Base-by-base conservation (phyloP, 2,888 invertebrate genomes). In the Mimas tiliae region DNA sequence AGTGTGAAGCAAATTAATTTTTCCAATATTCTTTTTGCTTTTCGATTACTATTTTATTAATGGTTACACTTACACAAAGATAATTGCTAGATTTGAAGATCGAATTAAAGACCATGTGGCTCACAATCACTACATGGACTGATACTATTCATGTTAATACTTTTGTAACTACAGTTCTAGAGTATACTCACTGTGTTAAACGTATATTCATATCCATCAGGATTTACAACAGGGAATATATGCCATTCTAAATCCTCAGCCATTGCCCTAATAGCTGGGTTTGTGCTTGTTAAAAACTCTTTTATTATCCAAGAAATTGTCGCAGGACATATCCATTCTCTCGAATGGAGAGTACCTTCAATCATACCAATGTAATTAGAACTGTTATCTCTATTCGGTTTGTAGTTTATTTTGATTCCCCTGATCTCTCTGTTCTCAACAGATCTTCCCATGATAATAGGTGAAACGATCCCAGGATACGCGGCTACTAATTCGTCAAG, bases 161-260 rank as follows among this genome's bases (percentile, higher is more conserved):
- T 34, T 7, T 34, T 34, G 34, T 34, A 34, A 7, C 6, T 34
- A n/a, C 34, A 34, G 34, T 34, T 34, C 7, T 7, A 34, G 7
- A 34, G 34, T 34, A 42, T 63, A 91, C 94, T 93, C 87, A 96
- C 96, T 68, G 81, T 85, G 7, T 93, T 94, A 75, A 96, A 96
- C 0, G 95, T 95, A 77, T 95, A 96, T 6, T 85, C 94, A 79
- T 96, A 97, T 27, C 97, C 97, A 88, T 97, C 97, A 12, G 96
- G 96, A 83, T 97, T 97, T 0, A 94, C 91, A 0, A 96, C 95
- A 0, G 97, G 97, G 71, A 97, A 94, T 53, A 97, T 92, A 78
- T 96, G 96, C 96, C 96, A 97, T 80, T 97, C 96, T 70, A 96
- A 95, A 70, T 90, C 94, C 69, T 96, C 94, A 0, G 96, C 95